Evolutionary conservation across 2,888 invertebrate genomes (phyloP), one percentile per base, ranked within the genome.

Genomic region (Platycnemis pennipes): DNA sequence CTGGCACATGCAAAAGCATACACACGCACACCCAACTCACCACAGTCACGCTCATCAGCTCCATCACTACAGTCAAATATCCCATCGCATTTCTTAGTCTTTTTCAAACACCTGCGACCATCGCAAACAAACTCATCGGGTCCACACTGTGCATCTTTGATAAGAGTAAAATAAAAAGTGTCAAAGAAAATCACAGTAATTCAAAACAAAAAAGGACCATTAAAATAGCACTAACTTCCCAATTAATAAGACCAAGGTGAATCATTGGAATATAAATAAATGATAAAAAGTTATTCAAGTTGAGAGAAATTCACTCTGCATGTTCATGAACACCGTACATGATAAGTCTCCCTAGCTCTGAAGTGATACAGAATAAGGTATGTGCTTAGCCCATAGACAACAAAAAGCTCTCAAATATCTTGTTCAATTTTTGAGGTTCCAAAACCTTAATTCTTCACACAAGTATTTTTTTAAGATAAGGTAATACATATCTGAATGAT

Each of bases 71-170:
- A 95, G 69, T 95, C 95, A 77, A 44, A 88, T n/a, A 85, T 94
- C 26, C 95, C 95, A 94, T 95, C 95, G 94, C 96, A 96, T 88
- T 94, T 94, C 63, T 95, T 94, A 49, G 94, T 95, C 69, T 95
- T 95, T 19, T 95, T 95, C 94, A 97, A 96, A 95, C 97, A 97
- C 95, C 96, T 96, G 86, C 96, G 96, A 96, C 96, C 97, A 85
- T 95, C 96, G 95, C 97, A 97, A 85, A 96, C 96, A 95, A 97
- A 96, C 95, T 97, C 96, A 94, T 96, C 96, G 26, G 95, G 95
- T 19, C 95, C 95, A 95, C 97, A 96, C 56, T 95, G 96, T 69
- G 37, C 95, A 87, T 85, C 87, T 94, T 87, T 85, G 85, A 26
- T 85, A 49, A n/a, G n/a, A 69, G 85, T 37, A 85, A 86, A 94